Percentiles rank a stretch among this genome's conserved stretches.
Conservation (phyloP, 2,113 vertebrate species). For the Alosa alosa region DNA sequence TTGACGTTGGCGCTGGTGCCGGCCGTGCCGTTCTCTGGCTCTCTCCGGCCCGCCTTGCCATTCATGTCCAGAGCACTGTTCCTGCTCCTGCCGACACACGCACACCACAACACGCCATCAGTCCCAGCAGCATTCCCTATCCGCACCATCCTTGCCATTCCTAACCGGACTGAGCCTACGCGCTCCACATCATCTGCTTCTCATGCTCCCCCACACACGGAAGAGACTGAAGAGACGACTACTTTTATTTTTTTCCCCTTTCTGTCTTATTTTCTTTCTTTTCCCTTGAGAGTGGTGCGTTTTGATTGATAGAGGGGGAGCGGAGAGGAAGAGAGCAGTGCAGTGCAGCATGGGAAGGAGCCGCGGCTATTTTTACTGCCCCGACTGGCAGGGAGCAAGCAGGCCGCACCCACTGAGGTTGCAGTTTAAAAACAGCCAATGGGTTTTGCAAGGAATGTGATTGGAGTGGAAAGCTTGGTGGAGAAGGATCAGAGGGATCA, state of each 20-base stretch:
- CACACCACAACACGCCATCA: constrained; percentile 30
- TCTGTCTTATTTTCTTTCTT: neutral
- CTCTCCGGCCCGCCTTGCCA: constrained; percentile 72
- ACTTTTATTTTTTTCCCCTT: neutral
- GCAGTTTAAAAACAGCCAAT: constrained; percentile 46
- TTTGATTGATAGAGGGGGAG: neutral
- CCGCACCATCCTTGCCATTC: constrained; percentile 8
- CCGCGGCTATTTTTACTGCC: constrained; percentile 48
- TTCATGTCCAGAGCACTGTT: constrained; percentile 79
- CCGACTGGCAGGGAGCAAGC: constrained; percentile 36
- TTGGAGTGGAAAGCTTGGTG: constrained; percentile 23
- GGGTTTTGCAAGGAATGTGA: constrained; percentile 46
- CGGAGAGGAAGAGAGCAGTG: neutral
- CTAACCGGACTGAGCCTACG: neutral
- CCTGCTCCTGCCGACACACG: constrained; percentile 57
- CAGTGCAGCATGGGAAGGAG: neutral
- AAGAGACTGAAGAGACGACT: neutral
- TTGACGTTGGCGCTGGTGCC: constrained; percentile 68
- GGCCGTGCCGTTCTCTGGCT: constrained; percentile 56
- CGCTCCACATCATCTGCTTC: neutral
- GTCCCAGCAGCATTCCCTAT: neutral
- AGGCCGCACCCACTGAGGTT: constrained; percentile 53
- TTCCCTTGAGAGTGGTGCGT: neutral
- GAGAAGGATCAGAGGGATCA: neutral
- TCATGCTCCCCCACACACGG: neutral